A percentile compares a stretch with the other conserved stretches of the same genome.
These are phyloP conservation scores for Molothrus ater DNA, from an alignment of 2,797 vertebrate species.

Conservation along the genomic window DNA sequence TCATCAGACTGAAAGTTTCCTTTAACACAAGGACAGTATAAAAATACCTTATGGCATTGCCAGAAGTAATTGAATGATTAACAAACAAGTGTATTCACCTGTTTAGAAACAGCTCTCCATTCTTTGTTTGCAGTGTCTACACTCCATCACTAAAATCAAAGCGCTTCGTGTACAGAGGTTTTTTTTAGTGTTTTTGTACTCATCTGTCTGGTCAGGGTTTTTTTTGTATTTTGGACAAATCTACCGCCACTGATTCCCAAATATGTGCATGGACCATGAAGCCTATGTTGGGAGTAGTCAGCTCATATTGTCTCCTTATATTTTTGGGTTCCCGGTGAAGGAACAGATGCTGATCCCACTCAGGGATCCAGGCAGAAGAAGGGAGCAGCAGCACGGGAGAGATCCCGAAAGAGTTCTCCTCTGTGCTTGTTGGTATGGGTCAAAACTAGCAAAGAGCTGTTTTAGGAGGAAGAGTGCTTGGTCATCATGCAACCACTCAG, in stretches of 20 bases:
- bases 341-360: neutral
- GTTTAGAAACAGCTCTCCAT: neutral
- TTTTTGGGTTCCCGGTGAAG: neutral
- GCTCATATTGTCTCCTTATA: neutral
- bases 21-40: constrained; percentile 34
- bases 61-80: constrained; percentile 25
- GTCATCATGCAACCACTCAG: neutral
- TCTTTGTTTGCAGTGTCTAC: neutral
- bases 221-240: neutral
- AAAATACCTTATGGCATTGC: neutral
- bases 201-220: neutral
- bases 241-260: neutral
- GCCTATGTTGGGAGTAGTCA: neutral
- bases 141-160: neutral
- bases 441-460: neutral
- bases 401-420: neutral
- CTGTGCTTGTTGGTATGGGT: neutral
- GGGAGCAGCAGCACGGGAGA: neutral
- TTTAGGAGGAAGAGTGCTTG: neutral
- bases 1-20: constrained; percentile 63
- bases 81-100: constrained; percentile 52
- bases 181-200: neutral
- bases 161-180: neutral
- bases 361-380: neutral
- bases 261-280: fast-evolving